Conservation (phyloP, 2,113 vertebrate species). For the Heptranchias perlo region DNA sequence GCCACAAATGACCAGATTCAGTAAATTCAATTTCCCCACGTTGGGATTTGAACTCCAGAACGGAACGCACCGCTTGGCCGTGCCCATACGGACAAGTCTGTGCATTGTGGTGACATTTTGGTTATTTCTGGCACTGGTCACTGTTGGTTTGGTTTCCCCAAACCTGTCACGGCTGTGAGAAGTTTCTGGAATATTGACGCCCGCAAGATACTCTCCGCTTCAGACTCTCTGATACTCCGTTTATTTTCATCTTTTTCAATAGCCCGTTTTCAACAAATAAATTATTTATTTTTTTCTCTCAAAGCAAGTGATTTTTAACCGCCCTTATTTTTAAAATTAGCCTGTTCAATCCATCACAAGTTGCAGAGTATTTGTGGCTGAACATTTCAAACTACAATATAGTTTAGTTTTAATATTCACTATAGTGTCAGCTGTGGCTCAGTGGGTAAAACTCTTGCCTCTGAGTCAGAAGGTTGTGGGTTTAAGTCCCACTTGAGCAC, state of each 20-base stretch:
- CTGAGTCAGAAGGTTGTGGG: background rate
- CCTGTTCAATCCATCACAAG: background rate
- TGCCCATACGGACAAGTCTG: background rate
- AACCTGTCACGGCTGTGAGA: background rate
- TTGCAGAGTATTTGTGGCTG: background rate
- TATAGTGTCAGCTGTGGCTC: background rate
- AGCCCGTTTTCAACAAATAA: background rate
- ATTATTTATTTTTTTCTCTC: background rate
- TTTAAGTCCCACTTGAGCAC: background rate
- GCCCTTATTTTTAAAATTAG: background rate
- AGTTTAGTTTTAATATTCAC: background rate
- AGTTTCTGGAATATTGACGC: background rate
- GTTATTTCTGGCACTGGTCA: background rate
- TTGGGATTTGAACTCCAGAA: background rate
- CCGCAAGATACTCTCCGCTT: background rate
- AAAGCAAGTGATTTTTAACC: background rate
- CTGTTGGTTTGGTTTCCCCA: background rate
- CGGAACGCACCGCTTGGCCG: background rate
- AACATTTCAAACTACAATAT: background rate
- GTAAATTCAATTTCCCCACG: background rate
- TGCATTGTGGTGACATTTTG: background rate
- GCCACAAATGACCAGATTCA: background rate
- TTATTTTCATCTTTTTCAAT: background rate
- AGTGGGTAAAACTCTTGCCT: background rate
- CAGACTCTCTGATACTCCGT: background rate